These are phyloP conservation scores for Anoura caudifer DNA, from an alignment of 2,113 vertebrate genomes.

Conservation along the genomic window DNA sequence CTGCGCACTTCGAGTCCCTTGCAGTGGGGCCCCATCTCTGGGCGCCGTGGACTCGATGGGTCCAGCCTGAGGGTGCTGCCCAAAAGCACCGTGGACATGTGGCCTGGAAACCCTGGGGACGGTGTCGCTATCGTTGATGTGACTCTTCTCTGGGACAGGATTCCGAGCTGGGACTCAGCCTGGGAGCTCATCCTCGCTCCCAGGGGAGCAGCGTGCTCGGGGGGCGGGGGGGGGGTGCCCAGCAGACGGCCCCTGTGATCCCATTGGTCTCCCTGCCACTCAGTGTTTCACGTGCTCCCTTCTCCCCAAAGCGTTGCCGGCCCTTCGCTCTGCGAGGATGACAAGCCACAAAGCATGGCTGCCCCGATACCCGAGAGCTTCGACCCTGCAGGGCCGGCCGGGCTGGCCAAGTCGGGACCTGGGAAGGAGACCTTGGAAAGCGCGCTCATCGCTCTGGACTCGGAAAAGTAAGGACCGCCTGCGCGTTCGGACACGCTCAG, in stretches of 20 bases:
- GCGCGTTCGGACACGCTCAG: not conserved
- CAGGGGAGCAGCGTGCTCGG: not conserved
- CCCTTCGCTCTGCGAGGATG: slow-evolving; percentile 79
- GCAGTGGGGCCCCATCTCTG: not conserved
- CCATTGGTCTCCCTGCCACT: not conserved
- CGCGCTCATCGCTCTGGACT: slow-evolving; percentile 92
- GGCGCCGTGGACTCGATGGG: not conserved
- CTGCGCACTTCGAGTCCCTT: not conserved
- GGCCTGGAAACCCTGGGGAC: no score
- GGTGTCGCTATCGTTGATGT: not conserved
- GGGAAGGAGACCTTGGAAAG: slow-evolving; percentile 93
- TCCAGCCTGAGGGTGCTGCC: not conserved
- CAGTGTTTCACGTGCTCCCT: not conserved
- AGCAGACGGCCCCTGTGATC: not conserved
- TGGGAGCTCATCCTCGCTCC: not conserved
- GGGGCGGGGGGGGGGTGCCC: not conserved
- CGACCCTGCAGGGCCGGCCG: slow-evolving; percentile 79
- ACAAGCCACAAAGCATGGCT: slow-evolving; percentile 84
- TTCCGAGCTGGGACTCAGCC: not conserved
- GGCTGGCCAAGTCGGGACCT: slow-evolving; percentile 81
- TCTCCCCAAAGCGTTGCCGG: slow-evolving; percentile 79
- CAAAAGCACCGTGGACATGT: not conserved
- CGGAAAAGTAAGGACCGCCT: slow-evolving; percentile 89
- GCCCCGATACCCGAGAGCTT: slow-evolving; percentile 74
- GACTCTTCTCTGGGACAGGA: not conserved